Evolutionary conservation across 1,140 invertebrate species (phyloP).

Genomic region (Helicoverpa armigera): DNA sequence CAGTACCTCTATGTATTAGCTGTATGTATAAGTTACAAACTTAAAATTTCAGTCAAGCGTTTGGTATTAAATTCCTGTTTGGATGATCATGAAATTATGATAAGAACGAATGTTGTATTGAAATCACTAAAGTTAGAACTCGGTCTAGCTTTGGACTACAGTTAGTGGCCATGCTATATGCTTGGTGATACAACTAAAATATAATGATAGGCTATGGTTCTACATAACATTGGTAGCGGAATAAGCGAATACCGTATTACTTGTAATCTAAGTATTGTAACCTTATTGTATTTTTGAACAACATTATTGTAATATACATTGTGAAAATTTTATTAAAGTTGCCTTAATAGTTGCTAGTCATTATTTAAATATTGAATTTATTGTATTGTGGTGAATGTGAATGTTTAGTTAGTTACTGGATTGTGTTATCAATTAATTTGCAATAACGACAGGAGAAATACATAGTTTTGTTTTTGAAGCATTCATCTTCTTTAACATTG

Average conservation of each 20-base stretch:
- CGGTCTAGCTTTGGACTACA: no score
- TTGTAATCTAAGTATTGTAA: slow-evolving; percentile 15
- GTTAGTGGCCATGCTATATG: not conserved
- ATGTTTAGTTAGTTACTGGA: slow-evolving; percentile 18
- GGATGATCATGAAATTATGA: no score
- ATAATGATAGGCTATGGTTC: not conserved
- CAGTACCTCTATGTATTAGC: no score
- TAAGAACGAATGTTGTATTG: no score
- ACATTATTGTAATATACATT: slow-evolving; percentile 37
- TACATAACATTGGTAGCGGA: not conserved
- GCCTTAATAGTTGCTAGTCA: slow-evolving; percentile 74
- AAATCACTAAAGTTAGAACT: no score
- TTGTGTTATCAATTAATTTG: slow-evolving; percentile 39
- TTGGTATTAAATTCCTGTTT: no score
- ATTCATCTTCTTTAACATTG: slow-evolving; percentile 1
- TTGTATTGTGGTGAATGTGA: slow-evolving; percentile 17
- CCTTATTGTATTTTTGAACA: slow-evolving; percentile 42
- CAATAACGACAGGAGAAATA: slow-evolving; percentile 5
- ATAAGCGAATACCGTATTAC: slow-evolving; percentile 23
- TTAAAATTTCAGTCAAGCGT: no score
- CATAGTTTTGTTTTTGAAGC: not conserved
- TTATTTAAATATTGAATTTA: slow-evolving; percentile 31
- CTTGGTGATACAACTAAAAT: not conserved
- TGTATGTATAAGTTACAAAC: no score
- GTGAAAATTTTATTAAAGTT: slow-evolving; percentile 57